phyloP scores from a whole-genome alignment of 2,888 invertebrate species.

The Asteroscopus sphinx region DNA sequence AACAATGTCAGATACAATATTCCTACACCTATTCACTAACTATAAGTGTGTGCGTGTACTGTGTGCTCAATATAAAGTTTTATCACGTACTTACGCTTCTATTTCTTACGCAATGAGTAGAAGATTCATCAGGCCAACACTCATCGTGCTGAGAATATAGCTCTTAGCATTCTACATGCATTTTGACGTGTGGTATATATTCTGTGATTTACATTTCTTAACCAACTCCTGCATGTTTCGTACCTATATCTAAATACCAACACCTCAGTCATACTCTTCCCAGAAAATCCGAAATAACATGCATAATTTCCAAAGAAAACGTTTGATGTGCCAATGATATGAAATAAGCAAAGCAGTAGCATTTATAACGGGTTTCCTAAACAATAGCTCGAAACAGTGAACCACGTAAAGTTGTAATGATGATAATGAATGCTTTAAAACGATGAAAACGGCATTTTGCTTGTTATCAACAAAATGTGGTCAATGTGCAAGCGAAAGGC shows the following conservation, averaged over 20 bases:
- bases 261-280: slow-evolving; percentile 5
- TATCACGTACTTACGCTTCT: slow-evolving; percentile 23
- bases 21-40: neutral
- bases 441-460: slow-evolving; percentile 55
- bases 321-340: slow-evolving; percentile 29
- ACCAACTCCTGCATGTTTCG: slow-evolving; percentile 16
- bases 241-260: slow-evolving; percentile 12
- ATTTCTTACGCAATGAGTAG: slow-evolving; percentile 9
- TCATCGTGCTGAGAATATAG: slow-evolving; percentile 21
- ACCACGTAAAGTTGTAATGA: slow-evolving; percentile 60
- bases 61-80: slow-evolving; percentile 24
- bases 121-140: slow-evolving; percentile 22
- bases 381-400: slow-evolving; percentile 65
- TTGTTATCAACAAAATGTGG: slow-evolving; percentile 50
- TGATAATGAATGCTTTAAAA: slow-evolving; percentile 56
- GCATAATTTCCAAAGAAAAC: slow-evolving; percentile 23
- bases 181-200: slow-evolving; percentile 20
- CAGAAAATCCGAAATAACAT: slow-evolving; percentile 24
- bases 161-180: slow-evolving; percentile 26
- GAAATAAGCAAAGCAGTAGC: slow-evolving; percentile 33
- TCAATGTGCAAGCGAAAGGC: slow-evolving; percentile 38
- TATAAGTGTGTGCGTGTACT: neutral
- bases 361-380: slow-evolving; percentile 60
- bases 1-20: neutral
- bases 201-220: slow-evolving; percentile 25